Conservation (phyloP, 1,140 invertebrate species). For the Helicorthomorpha holstii region DNA sequence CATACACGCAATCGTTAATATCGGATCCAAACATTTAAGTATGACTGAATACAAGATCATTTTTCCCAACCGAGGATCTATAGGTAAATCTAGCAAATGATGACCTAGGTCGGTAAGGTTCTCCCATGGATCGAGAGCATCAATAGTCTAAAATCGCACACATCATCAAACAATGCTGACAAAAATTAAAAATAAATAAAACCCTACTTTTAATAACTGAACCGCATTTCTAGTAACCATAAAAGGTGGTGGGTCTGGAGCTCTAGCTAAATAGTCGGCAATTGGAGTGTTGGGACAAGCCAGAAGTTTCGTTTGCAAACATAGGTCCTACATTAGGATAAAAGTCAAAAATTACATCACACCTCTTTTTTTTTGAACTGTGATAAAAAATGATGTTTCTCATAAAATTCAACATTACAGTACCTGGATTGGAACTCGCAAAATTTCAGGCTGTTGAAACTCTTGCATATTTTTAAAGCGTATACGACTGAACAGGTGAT, state of each 20-base stretch:
- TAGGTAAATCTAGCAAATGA: slow-evolving; percentile 69
- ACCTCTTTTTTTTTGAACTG: too few relatives aligned
- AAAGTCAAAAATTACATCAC: slow-evolving; percentile 3
- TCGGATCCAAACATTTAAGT: slow-evolving; percentile 83
- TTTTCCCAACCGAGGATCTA: slow-evolving; percentile 80
- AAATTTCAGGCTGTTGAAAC: slow-evolving; percentile 51
- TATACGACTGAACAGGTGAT: slow-evolving; percentile 50
- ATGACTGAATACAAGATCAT: slow-evolving; percentile 79
- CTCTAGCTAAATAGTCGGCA: slow-evolving; percentile 58
- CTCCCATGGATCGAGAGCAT: slow-evolving; percentile 63
- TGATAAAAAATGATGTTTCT: too few relatives aligned
- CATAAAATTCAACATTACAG: neutral
- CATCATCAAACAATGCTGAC: neutral
- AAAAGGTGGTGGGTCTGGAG: slow-evolving; percentile 65
- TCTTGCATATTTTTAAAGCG: slow-evolving; percentile 45
- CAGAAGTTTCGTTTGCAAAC: slow-evolving; percentile 71
- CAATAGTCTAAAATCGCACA: slow-evolving; percentile 42
- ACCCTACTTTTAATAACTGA: slow-evolving; percentile 41
- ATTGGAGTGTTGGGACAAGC: slow-evolving; percentile 58
- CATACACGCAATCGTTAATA: slow-evolving; percentile 77
- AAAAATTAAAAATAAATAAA: neutral
- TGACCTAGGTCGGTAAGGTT: slow-evolving; percentile 73
- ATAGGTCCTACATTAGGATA: slow-evolving; percentile 51
- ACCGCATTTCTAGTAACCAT: slow-evolving; percentile 57
- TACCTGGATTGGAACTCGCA: slow-evolving; percentile 58